Conservation (phyloP, 2,113 vertebrate species). For the Centropristis striata region DNA sequence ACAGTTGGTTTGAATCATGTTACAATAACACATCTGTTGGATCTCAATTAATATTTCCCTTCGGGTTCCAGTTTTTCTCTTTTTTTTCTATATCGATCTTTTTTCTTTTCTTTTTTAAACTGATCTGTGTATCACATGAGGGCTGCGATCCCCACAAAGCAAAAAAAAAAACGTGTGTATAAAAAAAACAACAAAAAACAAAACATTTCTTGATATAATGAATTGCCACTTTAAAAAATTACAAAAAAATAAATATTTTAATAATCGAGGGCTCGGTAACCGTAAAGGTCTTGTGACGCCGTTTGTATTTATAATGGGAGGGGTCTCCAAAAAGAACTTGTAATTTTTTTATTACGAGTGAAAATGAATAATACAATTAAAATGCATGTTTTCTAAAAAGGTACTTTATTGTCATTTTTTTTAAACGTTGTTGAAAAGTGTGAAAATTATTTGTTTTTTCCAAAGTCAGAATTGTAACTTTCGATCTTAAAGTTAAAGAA, state of each 20-base stretch:
- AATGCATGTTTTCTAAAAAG: constrained; percentile 83
- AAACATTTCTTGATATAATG: not conserved
- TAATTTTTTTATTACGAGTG: constrained; percentile 78
- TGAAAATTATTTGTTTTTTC: not conserved
- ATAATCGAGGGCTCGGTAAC: constrained; percentile 18
- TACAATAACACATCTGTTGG: not conserved
- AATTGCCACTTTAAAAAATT: not conserved
- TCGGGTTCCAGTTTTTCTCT: constrained; percentile 6
- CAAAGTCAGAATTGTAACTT: too few relatives aligned
- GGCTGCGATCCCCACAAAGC: not conserved
- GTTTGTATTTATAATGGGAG: constrained; percentile 52
- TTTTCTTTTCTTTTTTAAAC: not conserved
- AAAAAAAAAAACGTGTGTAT: not conserved
- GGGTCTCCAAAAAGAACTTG: constrained; percentile 16
- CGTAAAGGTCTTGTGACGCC: not conserved
- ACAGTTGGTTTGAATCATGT: not conserved
- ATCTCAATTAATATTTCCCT: not conserved
- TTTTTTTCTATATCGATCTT: not conserved
- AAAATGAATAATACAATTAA: constrained; percentile 82
- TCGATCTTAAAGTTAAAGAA: too few relatives aligned
- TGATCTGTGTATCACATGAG: constrained; percentile 26
- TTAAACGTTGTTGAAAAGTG: not conserved
- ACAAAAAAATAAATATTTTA: constrained; percentile 51
- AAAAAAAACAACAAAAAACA: not conserved
- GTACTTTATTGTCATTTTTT: constrained; percentile 12